These are phyloP conservation scores for Typhlichthys eigenmanni DNA, from an alignment of 2,797 vertebrate species.

Conservation along the genomic window DNA sequence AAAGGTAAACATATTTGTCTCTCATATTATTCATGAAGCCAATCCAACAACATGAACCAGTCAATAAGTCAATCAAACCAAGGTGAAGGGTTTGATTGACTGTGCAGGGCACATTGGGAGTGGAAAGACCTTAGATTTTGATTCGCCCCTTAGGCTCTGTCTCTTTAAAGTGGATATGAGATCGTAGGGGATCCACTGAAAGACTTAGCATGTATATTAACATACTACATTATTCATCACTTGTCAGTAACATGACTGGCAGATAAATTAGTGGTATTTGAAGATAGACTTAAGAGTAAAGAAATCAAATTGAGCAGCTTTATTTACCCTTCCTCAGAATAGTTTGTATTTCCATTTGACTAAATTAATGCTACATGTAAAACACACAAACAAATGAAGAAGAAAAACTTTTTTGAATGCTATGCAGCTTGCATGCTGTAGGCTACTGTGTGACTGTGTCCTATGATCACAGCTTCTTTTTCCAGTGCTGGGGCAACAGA, in stretches of 20 bases:
- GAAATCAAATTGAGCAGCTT: constrained; percentile 28
- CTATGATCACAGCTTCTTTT: constrained; percentile 31
- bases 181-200: constrained; percentile 41
- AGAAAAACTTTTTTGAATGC: too few relatives aligned
- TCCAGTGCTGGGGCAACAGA: constrained; percentile 57
- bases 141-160: constrained; percentile 58
- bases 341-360: too few relatives aligned
- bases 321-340: too few relatives aligned
- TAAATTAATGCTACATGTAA: too few relatives aligned
- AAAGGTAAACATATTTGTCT: constrained; percentile 65
- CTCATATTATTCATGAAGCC: constrained; percentile 70
- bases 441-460: too few relatives aligned
- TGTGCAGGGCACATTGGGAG: constrained; percentile 43
- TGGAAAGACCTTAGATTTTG: constrained; percentile 52
- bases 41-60: constrained; percentile 57
- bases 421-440: too few relatives aligned
- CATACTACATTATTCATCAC: constrained; percentile 65
- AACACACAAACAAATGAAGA: too few relatives aligned
- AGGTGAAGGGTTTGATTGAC: constrained; percentile 67
- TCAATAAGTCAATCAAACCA: constrained; percentile 72
- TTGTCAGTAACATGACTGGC: constrained; percentile 58
- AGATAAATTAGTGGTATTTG: constrained; percentile 55
- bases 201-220: constrained; percentile 58
- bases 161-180: constrained; percentile 20
- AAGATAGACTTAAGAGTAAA: constrained; percentile 42